Percentiles rank a stretch among this genome's conserved stretches.
These are phyloP conservation scores for Lamproptera curius DNA, from an alignment of 2,888 invertebrate genomes.

Conservation along the genomic window DNA sequence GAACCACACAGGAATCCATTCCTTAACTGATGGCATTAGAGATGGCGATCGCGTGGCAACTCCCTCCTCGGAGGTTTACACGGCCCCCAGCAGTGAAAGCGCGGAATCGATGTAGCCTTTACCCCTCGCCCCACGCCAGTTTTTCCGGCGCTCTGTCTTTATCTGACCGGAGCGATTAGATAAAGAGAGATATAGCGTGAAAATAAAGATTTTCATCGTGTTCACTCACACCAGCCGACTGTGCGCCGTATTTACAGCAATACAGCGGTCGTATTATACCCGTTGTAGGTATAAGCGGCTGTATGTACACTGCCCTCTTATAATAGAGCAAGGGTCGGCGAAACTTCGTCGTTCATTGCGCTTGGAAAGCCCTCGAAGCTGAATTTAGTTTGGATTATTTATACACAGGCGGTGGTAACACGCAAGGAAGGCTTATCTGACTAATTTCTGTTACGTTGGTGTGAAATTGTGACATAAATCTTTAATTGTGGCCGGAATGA, in stretches of 20 bases:
- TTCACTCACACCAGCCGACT: conserved; percentile 70
- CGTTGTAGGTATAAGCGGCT: conserved; percentile 50
- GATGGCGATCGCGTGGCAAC: conserved; percentile 73
- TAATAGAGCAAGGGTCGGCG: conserved; percentile 65
- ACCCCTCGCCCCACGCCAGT: conserved; percentile 75
- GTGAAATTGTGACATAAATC: neutral
- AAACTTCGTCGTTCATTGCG: conserved; percentile 29
- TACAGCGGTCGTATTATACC: conserved; percentile 56
- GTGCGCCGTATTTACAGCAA: conserved; percentile 51
- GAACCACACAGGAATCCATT: conserved; percentile 57
- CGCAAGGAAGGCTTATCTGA: neutral
- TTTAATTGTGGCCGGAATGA: neutral
- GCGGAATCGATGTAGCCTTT: conserved; percentile 79
- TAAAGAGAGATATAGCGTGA: conserved; percentile 79
- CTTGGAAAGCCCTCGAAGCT: conserved; percentile 15
- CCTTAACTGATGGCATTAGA: conserved; percentile 63
- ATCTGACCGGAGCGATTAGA: conserved; percentile 76
- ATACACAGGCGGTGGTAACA: conserved; percentile 1
- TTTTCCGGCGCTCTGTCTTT: conserved; percentile 78
- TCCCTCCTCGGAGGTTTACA: conserved; percentile 78
- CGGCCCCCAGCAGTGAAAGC: conserved; percentile 79
- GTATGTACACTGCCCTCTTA: conserved; percentile 52
- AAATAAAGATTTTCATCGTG: conserved; percentile 79
- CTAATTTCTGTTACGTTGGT: neutral
- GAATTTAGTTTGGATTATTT: conserved; percentile 7